Conservation (phyloP, 2,888 invertebrate species). For the Latheticus oryzae region DNA sequence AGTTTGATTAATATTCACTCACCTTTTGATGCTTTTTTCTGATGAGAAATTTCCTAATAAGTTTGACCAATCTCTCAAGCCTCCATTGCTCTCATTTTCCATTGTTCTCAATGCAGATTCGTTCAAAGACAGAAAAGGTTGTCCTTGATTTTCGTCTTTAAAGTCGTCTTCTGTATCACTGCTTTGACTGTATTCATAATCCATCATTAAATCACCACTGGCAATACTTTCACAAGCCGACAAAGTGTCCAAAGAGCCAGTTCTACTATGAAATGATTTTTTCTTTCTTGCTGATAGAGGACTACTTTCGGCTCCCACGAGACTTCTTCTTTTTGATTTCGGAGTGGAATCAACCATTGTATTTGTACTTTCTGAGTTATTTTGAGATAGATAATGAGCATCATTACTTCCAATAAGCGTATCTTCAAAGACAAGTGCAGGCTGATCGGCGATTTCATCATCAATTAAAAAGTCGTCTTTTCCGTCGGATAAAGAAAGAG, state of each 20-base stretch:
- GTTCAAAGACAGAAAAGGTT: constrained; percentile 67
- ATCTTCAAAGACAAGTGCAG: constrained; percentile 83
- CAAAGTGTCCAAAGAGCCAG: constrained; percentile 82
- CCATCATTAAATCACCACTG: constrained; percentile 90
- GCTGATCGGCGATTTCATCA: constrained; percentile 92
- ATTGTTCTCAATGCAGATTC: constrained; percentile 59
- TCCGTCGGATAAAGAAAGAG: constrained; percentile 84
- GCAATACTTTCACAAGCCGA: constrained; percentile 87
- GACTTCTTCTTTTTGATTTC: constrained; percentile 58
- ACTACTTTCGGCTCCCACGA: constrained; percentile 61
- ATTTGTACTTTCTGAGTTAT: constrained; percentile 58
- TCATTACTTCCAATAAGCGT: constrained; percentile 61
- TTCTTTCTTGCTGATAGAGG: constrained; percentile 56
- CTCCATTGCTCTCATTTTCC: constrained; percentile 13
- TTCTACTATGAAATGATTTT: constrained; percentile 58
- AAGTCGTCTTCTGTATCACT: constrained; percentile 69
- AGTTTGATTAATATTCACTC: too few species aligned
- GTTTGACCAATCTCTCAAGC: constrained; percentile 46
- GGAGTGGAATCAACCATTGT: constrained; percentile 61
- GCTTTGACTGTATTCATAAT: constrained; percentile 74
- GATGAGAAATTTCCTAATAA: constrained; percentile 39
- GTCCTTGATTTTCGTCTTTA: constrained; percentile 49
- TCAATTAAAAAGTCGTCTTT: constrained; percentile 86
- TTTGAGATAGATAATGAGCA: constrained; percentile 50
- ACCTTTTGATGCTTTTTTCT: constrained; percentile 47